Evolutionary conservation across 2,797 vertebrate genomes (phyloP).

Genomic region (Pseudotriccus pelzelni): DNA sequence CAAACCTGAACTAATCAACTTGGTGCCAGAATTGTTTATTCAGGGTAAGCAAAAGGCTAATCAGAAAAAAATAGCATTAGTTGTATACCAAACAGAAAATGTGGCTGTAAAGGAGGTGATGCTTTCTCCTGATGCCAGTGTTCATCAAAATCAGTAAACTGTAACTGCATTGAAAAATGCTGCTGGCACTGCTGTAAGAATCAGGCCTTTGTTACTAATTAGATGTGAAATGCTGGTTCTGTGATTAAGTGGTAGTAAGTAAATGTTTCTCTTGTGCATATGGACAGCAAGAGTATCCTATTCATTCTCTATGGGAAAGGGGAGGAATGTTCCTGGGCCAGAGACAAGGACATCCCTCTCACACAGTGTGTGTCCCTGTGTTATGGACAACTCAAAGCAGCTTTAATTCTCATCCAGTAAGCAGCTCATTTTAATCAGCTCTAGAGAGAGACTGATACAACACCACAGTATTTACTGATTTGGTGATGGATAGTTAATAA

Average conservation of each 20-base stretch:
- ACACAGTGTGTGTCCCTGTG: not conserved
- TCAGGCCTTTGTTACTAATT: conserved; percentile 27
- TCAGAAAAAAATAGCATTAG: not conserved
- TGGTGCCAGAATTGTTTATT: not conserved
- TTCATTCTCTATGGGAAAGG: not conserved
- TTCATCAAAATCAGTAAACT: not conserved
- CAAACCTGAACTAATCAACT: not conserved
- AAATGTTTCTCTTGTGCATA: conserved; percentile 31
- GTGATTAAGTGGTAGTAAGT: conserved; percentile 33
- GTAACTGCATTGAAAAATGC: not conserved
- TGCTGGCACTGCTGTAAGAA: not conserved
- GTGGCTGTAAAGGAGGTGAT: not conserved
- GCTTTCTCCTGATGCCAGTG: not conserved
- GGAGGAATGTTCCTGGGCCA: not conserved
- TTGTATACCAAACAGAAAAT: not conserved
- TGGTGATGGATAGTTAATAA: not conserved
- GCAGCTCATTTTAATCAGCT: not conserved
- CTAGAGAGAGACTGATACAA: fast-evolving
- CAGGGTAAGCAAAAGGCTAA: not conserved
- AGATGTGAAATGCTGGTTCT: conserved; percentile 23
- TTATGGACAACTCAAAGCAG: not conserved
- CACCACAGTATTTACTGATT: not conserved
- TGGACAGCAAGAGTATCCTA: not conserved
- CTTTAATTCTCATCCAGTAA: not conserved
- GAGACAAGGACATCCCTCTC: not conserved